Base-by-base conservation (phyloP, 2,888 invertebrate species). In the Ecliptopera silaceata region DNA sequence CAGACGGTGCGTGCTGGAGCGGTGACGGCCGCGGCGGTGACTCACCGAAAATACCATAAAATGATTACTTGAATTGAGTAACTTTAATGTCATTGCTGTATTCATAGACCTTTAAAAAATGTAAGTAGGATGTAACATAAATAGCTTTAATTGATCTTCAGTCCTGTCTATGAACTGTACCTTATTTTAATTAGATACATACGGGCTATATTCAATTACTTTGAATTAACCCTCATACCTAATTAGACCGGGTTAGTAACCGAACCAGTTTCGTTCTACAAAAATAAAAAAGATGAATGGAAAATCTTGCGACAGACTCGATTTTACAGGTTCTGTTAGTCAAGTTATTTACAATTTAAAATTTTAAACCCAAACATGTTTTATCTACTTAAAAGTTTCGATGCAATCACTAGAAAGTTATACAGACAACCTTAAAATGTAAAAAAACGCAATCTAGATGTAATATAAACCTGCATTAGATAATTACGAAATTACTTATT, bases 1-100 rank as follows among this genome's bases (percentile, higher is more conserved):
- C 85, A 73, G 52, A 66, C 59, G 57, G 57, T 43, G 54, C 58
- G 31, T 51, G 42, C 50, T 59, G 39, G 47, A 61, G 52, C 38
- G 61, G 60, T 36, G 0, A 13, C 32, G 34, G 10, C 15, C 10
- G 36, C 15, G 6, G 6, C 15, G 15, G 15, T 70, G 71, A 70
- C 64, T 71, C 70, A 67, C 47, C 45, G 53, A 60, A 66, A 64
- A 63, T 57, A 60, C 66, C 64, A 56, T 51, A 49, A 42, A 22
- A 20, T 39, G 39, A 52, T 41, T 15, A 18, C 29, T 43, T 34
- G 29, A 17, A 56, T 56, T 50, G 20, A 56, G 36, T 57, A 50
- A 56, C 53, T 34, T 49, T 18, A 22, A 29, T n/a, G 41, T 44
- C 31, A 20, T 18, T 34, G 39, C 32, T 26, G 13, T 32, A 44